Evolutionary conservation across 2,113 vertebrate genomes (phyloP), one percentile per base, ranked within the genome.

Genomic region (Zapus hudsonius): DNA sequence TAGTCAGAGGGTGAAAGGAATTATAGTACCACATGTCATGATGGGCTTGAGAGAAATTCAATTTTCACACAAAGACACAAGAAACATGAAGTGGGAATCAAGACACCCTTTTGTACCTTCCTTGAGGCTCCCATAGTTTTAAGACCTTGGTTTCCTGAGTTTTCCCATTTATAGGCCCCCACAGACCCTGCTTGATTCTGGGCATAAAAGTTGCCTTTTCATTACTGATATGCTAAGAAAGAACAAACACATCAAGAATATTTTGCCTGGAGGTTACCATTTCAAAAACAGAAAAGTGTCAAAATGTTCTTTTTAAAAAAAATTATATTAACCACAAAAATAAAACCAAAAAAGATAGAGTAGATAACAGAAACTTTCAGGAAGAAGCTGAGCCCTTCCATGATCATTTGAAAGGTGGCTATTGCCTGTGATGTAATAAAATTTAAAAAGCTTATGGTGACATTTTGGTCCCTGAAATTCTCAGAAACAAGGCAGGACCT

Each of bases 11-110:
- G 16, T 36, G 2, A 64, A 38, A 40, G 23, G 8, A 31, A 10
- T 25, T 86, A 17, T 78, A 31, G 0, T 17, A 63, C 23, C n/a
- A 55, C 25, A 19, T 15, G 6, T 61, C 22, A 91, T 2, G 38
- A 29, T 52, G 80, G 59, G 5, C 61, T 36, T 55, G 29, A 12
- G 7, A 80, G 40, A 90, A 92, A 47, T 19, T 91, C 29, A 83
- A 33, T 73, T 90, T 89, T 63, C 6, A 36, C 13, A 83, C 83
- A 87, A 82, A 87, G 40, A 85, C 89, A 76, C 57, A 36, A 75
- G 17, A 88, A 88, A 27, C 38, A 89, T 73, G 9, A 66, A 81
- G 29, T 73, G 11, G 75, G 36, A 69, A 44, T 5, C 13, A 29
- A 81, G 36, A 31, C 9, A 25, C 29, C 25, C 66, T 78, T 89